Base-by-base conservation (phyloP, 30 jellyfish, hydroid and myxozoan species). In the Mastigias papua region DNA sequence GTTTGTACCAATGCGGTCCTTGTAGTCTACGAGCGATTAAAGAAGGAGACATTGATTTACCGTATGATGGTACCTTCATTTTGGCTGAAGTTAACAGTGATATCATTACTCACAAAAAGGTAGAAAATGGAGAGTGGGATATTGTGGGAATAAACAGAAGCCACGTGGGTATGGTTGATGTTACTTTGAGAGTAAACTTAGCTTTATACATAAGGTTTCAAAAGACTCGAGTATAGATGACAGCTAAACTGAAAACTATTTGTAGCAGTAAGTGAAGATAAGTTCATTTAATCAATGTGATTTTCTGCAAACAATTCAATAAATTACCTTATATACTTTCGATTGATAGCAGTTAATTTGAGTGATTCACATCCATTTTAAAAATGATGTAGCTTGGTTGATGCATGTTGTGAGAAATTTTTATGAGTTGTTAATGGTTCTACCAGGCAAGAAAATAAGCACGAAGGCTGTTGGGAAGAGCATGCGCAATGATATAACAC, bases 21-120 rank as follows among this genome's bases (percentile, higher is more conserved):
- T 78, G 97, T 76, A 89, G 98, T 28, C 65, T 87, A 75, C 75
- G 93, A 73, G 98, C 99, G 9, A 78, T 96, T 51, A 96, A 96
- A 69, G 99, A 96, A 63, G 99, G 99, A 0, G 89, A 82, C 0
- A 89, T 88, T 19, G 89, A 82, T 57, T 34, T 82, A 21, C 69
- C 90, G 0, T 89, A 73, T 79, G 99, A 96, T 78, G 93, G 96
- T 17, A 71, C 67, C 22, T 96, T 96, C 94, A 91, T 81, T 11
- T 60, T 96, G 67, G 98, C 99, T 28, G 99, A 96, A 85, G 99
- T 96, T 16, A 96, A 96, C 46, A 98, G 99, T 69, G 98, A 96
- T 61, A 60, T 88, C 19, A 61, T 96, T 17, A 69, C 46, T 49
- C 84, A 80, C 68, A 72, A 92, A 54, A 92, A 92, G 57, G 64